Percentiles rank a stretch among this genome's conserved stretches.
Evolutionary conservation across 2,113 vertebrate species (phyloP).

Genomic region (Sus scrofa): T2T-Sscrofa CM000813.6:130198001-130198500

Average conservation of each 20-base stretch:
- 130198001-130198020: not conserved
- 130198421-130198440: constrained; percentile 36
- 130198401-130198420: not conserved
- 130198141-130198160: not conserved
- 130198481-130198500: not conserved
- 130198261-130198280: not conserved
- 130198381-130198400: constrained; percentile 27
- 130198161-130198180: not conserved
- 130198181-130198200: not conserved
- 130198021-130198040: not conserved
- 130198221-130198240: not conserved
- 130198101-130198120: not conserved
- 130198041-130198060: not conserved
- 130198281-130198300: not conserved
- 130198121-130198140: not conserved
- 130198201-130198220: not conserved
- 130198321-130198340: not conserved
- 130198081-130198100: not conserved
- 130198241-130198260: not conserved
- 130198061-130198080: not conserved
- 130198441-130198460: constrained; percentile 30
- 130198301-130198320: not conserved
- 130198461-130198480: constrained; percentile 21
- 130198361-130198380: constrained; percentile 12
- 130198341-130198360: constrained; percentile 41